These are phyloP conservation scores for Bryconaethiops microstoma DNA, from an alignment of 2,797 vertebrate species.

Conservation along the genomic window DNA sequence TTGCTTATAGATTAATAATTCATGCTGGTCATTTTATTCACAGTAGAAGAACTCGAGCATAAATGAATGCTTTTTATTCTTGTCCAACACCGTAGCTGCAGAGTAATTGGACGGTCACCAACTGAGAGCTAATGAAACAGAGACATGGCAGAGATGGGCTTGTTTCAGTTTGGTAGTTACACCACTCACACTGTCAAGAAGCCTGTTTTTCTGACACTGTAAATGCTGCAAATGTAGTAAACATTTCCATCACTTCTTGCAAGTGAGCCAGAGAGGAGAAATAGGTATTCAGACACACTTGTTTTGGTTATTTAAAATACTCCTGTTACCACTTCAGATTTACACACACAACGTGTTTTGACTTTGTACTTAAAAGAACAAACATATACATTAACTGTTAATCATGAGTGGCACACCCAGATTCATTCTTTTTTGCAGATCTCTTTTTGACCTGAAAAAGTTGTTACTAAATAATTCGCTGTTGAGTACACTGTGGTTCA, in stretches of 20 bases:
- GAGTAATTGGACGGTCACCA: conserved; percentile 7
- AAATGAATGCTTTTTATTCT: conserved; percentile 13
- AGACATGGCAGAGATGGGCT: background rate
- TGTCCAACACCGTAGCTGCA: background rate
- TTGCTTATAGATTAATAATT: conserved; percentile 24
- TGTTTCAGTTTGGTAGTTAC: background rate
- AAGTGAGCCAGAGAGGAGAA: too few species aligned
- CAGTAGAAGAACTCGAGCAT: conserved; percentile 8
- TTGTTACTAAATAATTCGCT: too few species aligned
- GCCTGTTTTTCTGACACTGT: background rate
- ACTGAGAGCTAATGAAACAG: conserved; percentile 15
- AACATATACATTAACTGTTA: too few species aligned
- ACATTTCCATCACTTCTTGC: background rate
- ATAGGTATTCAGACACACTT: too few species aligned
- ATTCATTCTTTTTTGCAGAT: too few species aligned
- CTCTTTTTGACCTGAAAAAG: too few species aligned
- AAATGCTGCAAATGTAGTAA: background rate
- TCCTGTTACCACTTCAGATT: too few species aligned
- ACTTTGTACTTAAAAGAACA: too few species aligned
- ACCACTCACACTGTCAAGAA: background rate
- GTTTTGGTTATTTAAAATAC: too few species aligned
- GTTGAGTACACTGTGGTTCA: too few species aligned
- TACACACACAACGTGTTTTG: too few species aligned
- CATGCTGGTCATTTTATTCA: background rate
- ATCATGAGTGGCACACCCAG: too few species aligned